These are phyloP conservation scores for Cepaea hortensis DNA, from an alignment of 2,888 invertebrate genomes.

Conservation along the genomic window DNA sequence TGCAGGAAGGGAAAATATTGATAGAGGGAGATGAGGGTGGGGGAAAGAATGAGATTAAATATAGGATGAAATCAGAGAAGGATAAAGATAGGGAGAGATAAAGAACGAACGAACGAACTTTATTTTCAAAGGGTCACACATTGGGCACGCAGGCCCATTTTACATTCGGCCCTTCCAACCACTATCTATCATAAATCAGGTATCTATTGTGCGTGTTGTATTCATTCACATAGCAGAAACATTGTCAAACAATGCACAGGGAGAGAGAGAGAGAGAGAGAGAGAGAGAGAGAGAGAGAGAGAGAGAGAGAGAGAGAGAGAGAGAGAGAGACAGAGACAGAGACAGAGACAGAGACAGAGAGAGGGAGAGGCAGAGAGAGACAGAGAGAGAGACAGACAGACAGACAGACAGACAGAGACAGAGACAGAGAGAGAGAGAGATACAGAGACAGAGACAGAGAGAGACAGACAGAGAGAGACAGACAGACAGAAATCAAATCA, in stretches of 20 bases:
- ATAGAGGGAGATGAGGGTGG: no score
- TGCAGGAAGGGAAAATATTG: no score
- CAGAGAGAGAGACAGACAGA: neutral
- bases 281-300: slow-evolving; percentile 21
- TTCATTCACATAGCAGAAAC: neutral
- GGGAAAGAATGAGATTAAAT: no score
- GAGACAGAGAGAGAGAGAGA: neutral
- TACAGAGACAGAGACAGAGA: neutral
- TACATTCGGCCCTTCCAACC: no score
- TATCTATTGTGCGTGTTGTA: neutral
- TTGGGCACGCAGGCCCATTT: no score
- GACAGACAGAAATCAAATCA: slow-evolving; percentile 9
- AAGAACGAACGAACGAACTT: no score
- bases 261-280: slow-evolving; percentile 8
- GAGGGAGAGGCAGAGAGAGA: neutral
- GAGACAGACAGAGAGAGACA: neutral
- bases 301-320: neutral
- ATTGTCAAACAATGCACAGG: neutral
- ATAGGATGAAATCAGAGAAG: no score
- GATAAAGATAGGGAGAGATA: no score
- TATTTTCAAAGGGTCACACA: no score
- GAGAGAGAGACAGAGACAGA: slow-evolving; percentile 25
- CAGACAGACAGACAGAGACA: neutral
- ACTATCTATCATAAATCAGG: no score
- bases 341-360: neutral